Percentiles rank a stretch among this genome's conserved stretches.
Conservation (phyloP, 2,888 invertebrate genomes). For the Platycheirus albimanus region DNA sequence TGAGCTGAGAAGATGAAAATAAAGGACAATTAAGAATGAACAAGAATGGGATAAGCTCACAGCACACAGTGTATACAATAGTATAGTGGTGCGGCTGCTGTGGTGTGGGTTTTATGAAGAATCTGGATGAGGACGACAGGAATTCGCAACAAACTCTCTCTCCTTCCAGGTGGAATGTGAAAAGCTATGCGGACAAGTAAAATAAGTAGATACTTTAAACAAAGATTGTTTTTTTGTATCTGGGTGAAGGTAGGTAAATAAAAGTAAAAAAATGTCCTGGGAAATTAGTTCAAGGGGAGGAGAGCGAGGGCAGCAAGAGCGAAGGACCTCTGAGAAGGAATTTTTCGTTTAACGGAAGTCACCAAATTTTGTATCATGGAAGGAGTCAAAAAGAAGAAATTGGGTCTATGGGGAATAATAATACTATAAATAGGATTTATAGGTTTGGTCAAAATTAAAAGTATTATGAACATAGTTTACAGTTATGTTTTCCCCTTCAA, state of each 20-base stretch:
- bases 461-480: no score
- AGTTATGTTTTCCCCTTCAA: no score
- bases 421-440: conserved; percentile 25
- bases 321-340: conserved; percentile 3
- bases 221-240: conserved; percentile 4
- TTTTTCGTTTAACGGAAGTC: conserved; percentile 36
- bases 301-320: neutral
- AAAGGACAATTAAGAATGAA: conserved; percentile 46
- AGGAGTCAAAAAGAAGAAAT: neutral
- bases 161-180: conserved; percentile 40
- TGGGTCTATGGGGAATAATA: conserved; percentile 1
- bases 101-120: conserved; percentile 37
- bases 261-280: conserved; percentile 7
- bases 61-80: no score
- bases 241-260: conserved; percentile 5
- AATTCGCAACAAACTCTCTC: conserved; percentile 37
- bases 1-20: conserved; percentile 36
- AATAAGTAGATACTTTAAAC: conserved; percentile 9
- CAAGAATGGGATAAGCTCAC: conserved; percentile 21
- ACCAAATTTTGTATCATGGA: conserved; percentile 13
- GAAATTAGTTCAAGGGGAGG: conserved; percentile 37
- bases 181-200: conserved; percentile 37
- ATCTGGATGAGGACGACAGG: conserved; percentile 17
- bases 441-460: conserved; percentile 1
- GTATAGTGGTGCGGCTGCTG: no score